These are phyloP conservation scores for Hirtodrosophila duncani DNA, from an alignment of 2,888 invertebrate species.

Conservation along the genomic window DNA sequence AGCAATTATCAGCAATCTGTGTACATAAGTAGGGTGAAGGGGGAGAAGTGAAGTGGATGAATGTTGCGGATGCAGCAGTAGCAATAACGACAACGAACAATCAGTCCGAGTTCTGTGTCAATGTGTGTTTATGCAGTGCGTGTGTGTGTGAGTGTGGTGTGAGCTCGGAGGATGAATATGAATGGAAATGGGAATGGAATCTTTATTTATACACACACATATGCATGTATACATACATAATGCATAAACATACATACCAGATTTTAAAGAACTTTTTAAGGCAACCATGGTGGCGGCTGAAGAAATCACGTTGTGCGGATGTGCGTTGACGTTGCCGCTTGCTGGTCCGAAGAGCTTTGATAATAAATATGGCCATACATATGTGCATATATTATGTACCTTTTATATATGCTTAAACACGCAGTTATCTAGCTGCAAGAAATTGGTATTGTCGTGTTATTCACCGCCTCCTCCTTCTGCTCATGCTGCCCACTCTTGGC, in stretches of 20 bases:
- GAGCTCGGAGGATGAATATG: constrained; percentile 31
- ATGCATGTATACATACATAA: too few relatives aligned
- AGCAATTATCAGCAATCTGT: constrained; percentile 39
- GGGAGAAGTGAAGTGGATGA: constrained; percentile 18
- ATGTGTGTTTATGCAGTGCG: constrained; percentile 13
- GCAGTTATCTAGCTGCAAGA: too few relatives aligned
- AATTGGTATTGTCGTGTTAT: too few relatives aligned
- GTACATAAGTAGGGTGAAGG: constrained; percentile 23
- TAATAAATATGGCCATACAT: too few relatives aligned
- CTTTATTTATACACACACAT: constrained; percentile 20
- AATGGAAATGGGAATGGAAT: constrained; percentile 10
- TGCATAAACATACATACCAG: too few relatives aligned
- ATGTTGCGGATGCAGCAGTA: constrained; percentile 42
- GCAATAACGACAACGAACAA: constrained; percentile 18
- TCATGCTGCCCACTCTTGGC: constrained; percentile 21
- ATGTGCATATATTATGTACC: too few relatives aligned
- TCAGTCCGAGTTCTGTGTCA: constrained; percentile 47
- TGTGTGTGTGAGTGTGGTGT: constrained; percentile 21
- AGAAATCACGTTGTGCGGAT: constrained; percentile 1
- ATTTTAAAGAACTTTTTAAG: too few relatives aligned
- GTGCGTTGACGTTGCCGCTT: constrained; percentile 18
- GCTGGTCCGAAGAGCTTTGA: too few relatives aligned
- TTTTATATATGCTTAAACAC: too few relatives aligned
- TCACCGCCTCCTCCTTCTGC: constrained; percentile 11
- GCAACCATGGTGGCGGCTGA: too few relatives aligned